Conservation (phyloP, 2,888 invertebrate genomes). For the Pimpla rufipes region DNA sequence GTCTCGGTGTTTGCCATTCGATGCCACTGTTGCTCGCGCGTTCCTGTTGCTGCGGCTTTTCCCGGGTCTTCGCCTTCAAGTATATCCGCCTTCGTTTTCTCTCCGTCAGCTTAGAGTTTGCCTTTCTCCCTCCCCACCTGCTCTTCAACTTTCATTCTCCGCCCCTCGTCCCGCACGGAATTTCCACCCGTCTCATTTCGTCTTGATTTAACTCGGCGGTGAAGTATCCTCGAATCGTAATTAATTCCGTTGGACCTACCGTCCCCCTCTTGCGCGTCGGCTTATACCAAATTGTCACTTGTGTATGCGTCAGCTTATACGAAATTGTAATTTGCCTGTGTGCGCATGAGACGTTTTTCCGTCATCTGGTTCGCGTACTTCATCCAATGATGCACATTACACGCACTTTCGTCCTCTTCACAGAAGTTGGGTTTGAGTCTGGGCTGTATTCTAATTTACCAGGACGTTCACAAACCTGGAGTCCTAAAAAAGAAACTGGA, state of each 20-base stretch:
- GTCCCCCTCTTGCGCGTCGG: not conserved
- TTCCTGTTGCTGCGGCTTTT: constrained; percentile 37
- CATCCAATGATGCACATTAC: constrained; percentile 23
- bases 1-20: constrained; percentile 46
- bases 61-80: not conserved
- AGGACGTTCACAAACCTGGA: constrained; percentile 15
- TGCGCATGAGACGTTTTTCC: constrained; percentile 27
- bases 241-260: constrained; percentile 38
- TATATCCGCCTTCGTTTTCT: constrained; percentile 26
- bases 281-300: constrained; percentile 2
- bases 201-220: constrained; percentile 31
- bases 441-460: constrained; percentile 40
- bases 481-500: not conserved
- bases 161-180: not conserved
- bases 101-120: constrained; percentile 22
- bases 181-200: constrained; percentile 31
- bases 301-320: constrained; percentile 11
- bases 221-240: constrained; percentile 51
- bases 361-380: constrained; percentile 18
- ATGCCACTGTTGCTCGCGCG: constrained; percentile 34
- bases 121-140: not conserved
- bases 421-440: not conserved
- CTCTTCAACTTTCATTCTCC: constrained; percentile 31
- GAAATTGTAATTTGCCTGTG: not conserved
- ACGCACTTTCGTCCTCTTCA: not conserved